phyloP scores from a whole-genome alignment of 2,113 vertebrate genomes.

The Python bivittatus region DNA sequence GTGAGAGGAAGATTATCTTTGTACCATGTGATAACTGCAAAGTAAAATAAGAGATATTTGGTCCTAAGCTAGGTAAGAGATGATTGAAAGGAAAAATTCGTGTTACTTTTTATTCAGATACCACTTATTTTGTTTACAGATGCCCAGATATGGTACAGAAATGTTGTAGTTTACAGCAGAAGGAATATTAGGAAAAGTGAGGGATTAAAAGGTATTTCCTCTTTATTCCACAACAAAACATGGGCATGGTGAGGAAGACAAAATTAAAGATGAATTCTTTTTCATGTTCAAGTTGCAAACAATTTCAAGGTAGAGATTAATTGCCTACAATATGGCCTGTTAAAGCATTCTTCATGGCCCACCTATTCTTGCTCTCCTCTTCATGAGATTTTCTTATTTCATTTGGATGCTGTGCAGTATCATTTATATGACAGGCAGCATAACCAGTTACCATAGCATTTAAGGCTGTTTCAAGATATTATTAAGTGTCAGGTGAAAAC shows the following conservation, averaged over 20 bases:
- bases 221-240: not conserved
- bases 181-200: not conserved
- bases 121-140: not conserved
- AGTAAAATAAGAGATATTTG: not conserved
- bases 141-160: not conserved
- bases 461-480: not conserved
- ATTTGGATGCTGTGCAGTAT: not conserved
- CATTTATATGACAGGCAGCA: not conserved
- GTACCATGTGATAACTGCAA: constrained; percentile 88
- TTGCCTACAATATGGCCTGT: not conserved
- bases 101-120: not conserved
- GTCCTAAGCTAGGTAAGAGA: not conserved
- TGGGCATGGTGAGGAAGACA: not conserved
- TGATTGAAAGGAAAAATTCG: not conserved
- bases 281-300: not conserved
- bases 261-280: not conserved
- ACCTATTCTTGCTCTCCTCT: not conserved
- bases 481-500: not conserved
- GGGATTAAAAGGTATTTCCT: not conserved
- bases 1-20: constrained; percentile 83
- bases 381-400: not conserved
- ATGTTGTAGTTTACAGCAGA: not conserved
- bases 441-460: not conserved
- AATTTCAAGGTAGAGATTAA: not conserved
- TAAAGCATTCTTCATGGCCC: not conserved